Evolutionary conservation across 2,888 invertebrate genomes (phyloP).

Genomic region (Acronicta alni): DNA sequence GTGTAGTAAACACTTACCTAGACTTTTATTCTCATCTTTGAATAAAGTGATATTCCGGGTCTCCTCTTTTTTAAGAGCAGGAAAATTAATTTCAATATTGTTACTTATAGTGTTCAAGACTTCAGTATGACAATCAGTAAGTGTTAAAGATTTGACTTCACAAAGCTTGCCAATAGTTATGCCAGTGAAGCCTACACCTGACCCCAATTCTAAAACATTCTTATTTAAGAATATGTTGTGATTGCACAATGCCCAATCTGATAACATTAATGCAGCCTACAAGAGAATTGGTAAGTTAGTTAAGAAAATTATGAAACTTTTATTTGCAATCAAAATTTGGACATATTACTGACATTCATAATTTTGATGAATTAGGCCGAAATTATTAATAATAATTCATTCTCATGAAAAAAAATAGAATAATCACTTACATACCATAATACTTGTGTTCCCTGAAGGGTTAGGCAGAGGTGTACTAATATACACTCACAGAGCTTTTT

Average conservation of each 20-base stretch:
- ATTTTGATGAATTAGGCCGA: no score
- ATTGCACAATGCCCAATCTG: constrained; percentile 92
- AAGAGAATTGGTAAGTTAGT: constrained; percentile 45
- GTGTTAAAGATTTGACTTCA: constrained; percentile 85
- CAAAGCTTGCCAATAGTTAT: constrained; percentile 89
- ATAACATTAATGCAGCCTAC: constrained; percentile 92
- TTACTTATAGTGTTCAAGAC: constrained; percentile 90
- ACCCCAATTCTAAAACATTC: constrained; percentile 92
- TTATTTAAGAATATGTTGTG: constrained; percentile 85
- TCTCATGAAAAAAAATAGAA: no score
- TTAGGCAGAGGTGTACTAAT: no score
- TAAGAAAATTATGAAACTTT: background rate
- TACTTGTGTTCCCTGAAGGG: no score
- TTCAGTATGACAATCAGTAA: constrained; percentile 92
- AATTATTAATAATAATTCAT: no score
- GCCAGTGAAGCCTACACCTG: constrained; percentile 93
- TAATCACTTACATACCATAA: no score
- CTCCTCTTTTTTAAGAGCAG: constrained; percentile 47
- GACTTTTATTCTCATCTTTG: constrained; percentile 46
- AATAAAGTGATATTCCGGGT: constrained; percentile 48
- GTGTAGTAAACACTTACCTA: constrained; percentile 60
- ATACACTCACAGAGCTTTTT: no score
- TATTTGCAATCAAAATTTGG: background rate
- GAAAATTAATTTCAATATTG: constrained; percentile 91
- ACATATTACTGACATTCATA: no score